These are phyloP conservation scores for Xanthorhoe designata DNA, from an alignment of 2,888 invertebrate genomes.

Conservation along the genomic window DNA sequence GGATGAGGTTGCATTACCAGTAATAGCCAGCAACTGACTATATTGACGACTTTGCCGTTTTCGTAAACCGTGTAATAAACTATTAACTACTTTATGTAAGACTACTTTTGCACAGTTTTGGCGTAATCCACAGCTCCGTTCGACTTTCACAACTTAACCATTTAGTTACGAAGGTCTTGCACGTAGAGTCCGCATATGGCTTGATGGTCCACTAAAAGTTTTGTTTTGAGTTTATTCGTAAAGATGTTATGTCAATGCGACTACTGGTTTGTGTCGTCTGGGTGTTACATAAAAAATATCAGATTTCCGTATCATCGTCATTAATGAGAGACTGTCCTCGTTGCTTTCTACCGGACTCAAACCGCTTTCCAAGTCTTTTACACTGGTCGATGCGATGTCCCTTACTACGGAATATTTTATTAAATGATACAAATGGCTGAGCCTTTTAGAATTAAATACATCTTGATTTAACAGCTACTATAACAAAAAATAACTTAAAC, in stretches of 20 bases:
- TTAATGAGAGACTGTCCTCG: constrained; percentile 58
- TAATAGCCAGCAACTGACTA: background rate
- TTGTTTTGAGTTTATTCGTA: constrained; percentile 36
- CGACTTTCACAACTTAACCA: constrained; percentile 63
- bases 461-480: background rate
- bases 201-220: constrained; percentile 50
- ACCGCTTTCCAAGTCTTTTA: constrained; percentile 60
- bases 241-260: constrained; percentile 32
- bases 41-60: background rate
- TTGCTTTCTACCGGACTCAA: constrained; percentile 61
- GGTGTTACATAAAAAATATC: constrained; percentile 46
- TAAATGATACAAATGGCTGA: constrained; percentile 5
- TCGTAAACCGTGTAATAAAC: constrained; percentile 25
- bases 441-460: background rate
- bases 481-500: too few relatives aligned
- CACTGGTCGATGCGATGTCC: constrained; percentile 43
- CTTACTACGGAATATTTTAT: constrained; percentile 46
- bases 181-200: constrained; percentile 46
- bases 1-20: constrained; percentile 1
- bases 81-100: constrained; percentile 53
- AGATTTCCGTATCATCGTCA: constrained; percentile 53
- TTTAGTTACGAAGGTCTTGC: constrained; percentile 59
- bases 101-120: constrained; percentile 54
- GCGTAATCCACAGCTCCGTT: constrained; percentile 54
- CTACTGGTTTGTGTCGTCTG: constrained; percentile 25